A percentile compares a stretch with the other conserved stretches of the same genome.
Evolutionary conservation across 2,797 vertebrate genomes (phyloP).

Genomic region (Ibycter americanus): DNA sequence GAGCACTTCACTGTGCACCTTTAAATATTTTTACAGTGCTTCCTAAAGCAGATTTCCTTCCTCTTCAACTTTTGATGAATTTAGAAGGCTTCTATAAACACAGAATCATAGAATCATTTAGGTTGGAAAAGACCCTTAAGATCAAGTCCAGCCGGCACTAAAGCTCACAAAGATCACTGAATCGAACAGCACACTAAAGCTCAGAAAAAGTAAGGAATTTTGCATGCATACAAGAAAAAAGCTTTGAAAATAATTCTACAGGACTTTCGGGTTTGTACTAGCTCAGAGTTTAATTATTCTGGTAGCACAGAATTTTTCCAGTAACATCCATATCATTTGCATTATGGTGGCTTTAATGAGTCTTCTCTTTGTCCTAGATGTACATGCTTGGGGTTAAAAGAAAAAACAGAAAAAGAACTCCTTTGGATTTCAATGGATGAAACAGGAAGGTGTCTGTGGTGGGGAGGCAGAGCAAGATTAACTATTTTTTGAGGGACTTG

Average conservation of each 20-base stretch:
- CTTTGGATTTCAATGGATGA: neutral
- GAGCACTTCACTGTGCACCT: neutral
- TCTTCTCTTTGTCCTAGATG: neutral
- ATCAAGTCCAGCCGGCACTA: neutral
- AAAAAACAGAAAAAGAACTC: fast-evolving
- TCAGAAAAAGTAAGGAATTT: neutral
- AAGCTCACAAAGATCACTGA: neutral
- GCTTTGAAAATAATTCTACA: neutral
- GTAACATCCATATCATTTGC: neutral
- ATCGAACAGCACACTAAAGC: neutral
- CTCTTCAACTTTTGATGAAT: neutral
- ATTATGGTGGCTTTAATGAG: neutral
- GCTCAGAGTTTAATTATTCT: neutral
- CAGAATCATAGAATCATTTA: neutral
- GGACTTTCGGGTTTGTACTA: neutral
- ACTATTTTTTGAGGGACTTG: neutral
- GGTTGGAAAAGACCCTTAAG: neutral
- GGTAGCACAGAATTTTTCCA: neutral
- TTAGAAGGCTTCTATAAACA: neutral
- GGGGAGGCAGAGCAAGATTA: neutral
- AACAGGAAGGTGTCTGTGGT: neutral
- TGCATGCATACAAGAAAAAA: neutral
- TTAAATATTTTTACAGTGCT: neutral
- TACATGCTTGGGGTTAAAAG: neutral
- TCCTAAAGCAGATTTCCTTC: neutral